Percentiles rank a stretch among this genome's conserved stretches.
Conservation (phyloP, 2,113 vertebrate species). For the cat (Felis catus) region F.catus_Fca126_mat1.0 CM031420.1:11166501-11167000, state of each 20-base stretch:
- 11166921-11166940: neutral
- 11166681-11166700: neutral
- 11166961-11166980: neutral
- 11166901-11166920: neutral
- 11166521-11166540: neutral
- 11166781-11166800: neutral
- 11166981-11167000: neutral
- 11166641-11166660: neutral
- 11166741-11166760: neutral
- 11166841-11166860: neutral
- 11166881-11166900: neutral
- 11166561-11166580: neutral
- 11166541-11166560: neutral
- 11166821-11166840: neutral
- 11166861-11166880: neutral
- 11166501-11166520: neutral
- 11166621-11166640: neutral
- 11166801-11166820: neutral
- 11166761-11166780: neutral
- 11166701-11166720: neutral
- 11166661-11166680: neutral
- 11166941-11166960: neutral
- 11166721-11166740: neutral
- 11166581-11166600: neutral
- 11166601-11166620: neutral